Evolutionary conservation across 1,140 invertebrate species (phyloP), one percentile per base, ranked within the genome.

Genomic region (Parasteatoda tepidariorum): DNA sequence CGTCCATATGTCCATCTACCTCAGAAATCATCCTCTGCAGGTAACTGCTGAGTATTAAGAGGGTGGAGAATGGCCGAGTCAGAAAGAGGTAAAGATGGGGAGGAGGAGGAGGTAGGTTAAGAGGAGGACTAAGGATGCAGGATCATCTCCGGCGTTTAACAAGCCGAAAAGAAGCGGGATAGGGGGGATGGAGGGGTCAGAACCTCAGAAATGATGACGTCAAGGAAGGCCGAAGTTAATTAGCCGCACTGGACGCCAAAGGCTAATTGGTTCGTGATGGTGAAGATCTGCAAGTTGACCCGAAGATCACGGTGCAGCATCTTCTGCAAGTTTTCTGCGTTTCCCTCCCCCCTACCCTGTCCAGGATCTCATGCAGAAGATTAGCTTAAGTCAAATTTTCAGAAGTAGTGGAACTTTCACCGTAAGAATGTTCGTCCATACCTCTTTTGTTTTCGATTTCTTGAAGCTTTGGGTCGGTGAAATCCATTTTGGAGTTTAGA

Each of bases 191-290:
- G 68, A 4, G 70, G 34, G 66, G 66, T 68, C 66, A 68, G 34
- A 68, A 68, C 66, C 66, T 48, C 66, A 68, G 66, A 68, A 68
- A 68, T 68, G 66, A 68, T 68, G 66, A 68, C 66, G 66, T 68
- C 66, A 68, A 68, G 9, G 34, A 68, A 34, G 31, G 34, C 18
- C 66, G 48, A 31, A 73, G 70, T 73, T 73, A 73, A 73, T 73
- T 73, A 73, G 48, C 30, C 70, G 70, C 26, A 73, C 70, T 73
- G 70, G 70, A 73, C 70, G 26, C 26, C 70, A 57, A 24, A 57
- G 70, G 70, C 70, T 73, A 73, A 73, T 73, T 73, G 70, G 70
- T 73, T 73, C 70, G 70, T 73, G 68, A 54, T 54, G 38, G 68
- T 54, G 68, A 48, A 26, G 38, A 57, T 31, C 28, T 28, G 70